These are phyloP conservation scores for Parauchenoglanis ngamensis DNA, from an alignment of 2,797 vertebrate species.

Conservation along the genomic window DNA sequence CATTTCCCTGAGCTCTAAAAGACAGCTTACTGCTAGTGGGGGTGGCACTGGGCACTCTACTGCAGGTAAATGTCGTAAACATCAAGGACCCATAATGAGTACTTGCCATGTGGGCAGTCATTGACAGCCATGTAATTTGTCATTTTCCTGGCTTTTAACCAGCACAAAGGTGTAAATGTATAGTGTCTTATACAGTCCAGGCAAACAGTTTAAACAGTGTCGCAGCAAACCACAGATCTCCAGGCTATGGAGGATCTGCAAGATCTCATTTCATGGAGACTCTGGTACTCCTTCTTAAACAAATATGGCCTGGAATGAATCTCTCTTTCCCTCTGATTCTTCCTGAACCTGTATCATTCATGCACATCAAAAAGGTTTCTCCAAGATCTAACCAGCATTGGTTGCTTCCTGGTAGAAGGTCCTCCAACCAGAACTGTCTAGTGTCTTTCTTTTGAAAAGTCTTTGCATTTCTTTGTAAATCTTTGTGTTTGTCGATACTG, in stretches of 20 bases:
- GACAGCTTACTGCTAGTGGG: slow-evolving; percentile 62
- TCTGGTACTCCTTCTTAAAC: slow-evolving; percentile 27
- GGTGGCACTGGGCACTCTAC: slow-evolving; percentile 54
- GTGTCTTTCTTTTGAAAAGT: background rate
- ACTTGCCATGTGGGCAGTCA: slow-evolving; percentile 68
- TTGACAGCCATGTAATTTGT: slow-evolving; percentile 73
- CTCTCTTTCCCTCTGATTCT: slow-evolving; percentile 7
- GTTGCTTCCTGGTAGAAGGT: background rate
- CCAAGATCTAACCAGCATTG: background rate
- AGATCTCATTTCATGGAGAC: slow-evolving; percentile 34
- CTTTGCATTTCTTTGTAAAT: background rate
- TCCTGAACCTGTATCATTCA: background rate
- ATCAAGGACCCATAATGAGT: slow-evolving; percentile 72
- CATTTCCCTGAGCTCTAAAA: slow-evolving; percentile 78
- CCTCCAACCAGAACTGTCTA: background rate
- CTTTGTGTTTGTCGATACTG: background rate
- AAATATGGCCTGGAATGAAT: slow-evolving; percentile 37
- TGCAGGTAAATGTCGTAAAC: slow-evolving; percentile 73
- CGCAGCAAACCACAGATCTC: slow-evolving; percentile 17
- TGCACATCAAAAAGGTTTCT: background rate
- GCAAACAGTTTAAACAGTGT: slow-evolving; percentile 17
- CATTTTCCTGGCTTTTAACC: slow-evolving; percentile 67
- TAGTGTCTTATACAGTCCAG: slow-evolving; percentile 17
- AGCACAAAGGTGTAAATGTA: slow-evolving; percentile 62
- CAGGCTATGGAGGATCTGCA: slow-evolving; percentile 22